Evolutionary conservation across 2,113 vertebrate genomes (phyloP).

Genomic region (Orycteropus afer): DNA sequence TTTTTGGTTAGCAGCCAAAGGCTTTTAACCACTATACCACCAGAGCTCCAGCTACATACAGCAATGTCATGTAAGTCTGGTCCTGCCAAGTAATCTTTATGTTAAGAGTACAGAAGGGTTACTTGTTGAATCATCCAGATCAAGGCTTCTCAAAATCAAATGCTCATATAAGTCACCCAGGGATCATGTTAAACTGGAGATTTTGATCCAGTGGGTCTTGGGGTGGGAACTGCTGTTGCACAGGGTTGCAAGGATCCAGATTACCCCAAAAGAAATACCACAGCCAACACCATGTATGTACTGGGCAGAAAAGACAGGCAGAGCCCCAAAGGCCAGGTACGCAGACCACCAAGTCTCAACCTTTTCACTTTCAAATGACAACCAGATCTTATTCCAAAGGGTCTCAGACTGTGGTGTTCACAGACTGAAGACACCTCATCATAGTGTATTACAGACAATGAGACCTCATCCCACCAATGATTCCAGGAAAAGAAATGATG

Average conservation of each 20-base stretch:
- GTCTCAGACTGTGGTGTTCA: neutral
- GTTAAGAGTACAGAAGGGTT: neutral
- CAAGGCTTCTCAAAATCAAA: conserved; percentile 4
- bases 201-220: neutral
- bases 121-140: neutral
- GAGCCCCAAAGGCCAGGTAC: neutral
- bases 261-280: neutral
- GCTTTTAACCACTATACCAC: no score
- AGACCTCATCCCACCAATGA: neutral
- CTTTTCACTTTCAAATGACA: conserved; percentile 8
- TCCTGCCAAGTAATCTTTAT: neutral
- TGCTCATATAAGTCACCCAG: neutral
- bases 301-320: neutral
- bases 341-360: neutral
- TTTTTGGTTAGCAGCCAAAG: no score
- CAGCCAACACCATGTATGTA: neutral
- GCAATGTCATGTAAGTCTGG: neutral
- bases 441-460: neutral
- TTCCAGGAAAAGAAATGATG: neutral
- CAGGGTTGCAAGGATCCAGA: neutral
- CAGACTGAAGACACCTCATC: neutral
- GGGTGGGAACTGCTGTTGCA: neutral
- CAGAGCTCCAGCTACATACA: no score
- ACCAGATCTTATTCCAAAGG: conserved; percentile 1
- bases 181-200: neutral